A percentile compares a stretch with the other conserved stretches of the same genome.
These are phyloP conservation scores for Ahaetulla prasina DNA, from an alignment of 2,113 vertebrate genomes.

Conservation along the genomic window DNA sequence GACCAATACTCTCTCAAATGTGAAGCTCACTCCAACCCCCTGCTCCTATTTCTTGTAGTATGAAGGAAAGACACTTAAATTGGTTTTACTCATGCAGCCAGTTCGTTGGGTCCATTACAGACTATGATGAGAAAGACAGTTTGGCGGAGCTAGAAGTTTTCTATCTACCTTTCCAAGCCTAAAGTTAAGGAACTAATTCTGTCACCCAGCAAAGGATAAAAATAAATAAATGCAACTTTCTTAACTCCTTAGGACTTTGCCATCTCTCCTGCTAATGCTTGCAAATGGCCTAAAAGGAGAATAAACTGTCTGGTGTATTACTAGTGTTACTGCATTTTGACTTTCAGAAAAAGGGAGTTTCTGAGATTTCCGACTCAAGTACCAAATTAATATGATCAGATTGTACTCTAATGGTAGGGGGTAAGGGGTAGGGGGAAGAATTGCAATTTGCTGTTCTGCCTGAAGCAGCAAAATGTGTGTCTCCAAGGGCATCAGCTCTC, in stretches of 20 bases:
- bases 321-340: neutral
- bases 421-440: neutral
- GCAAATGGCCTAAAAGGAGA: neutral
- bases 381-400: neutral
- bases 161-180: neutral
- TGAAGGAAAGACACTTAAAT: neutral
- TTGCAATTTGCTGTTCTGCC: neutral
- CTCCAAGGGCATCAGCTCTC: neutral
- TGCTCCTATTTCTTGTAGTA: neutral
- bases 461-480: neutral
- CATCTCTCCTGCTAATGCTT: neutral
- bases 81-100: neutral
- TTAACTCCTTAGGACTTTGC: neutral
- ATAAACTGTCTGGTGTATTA: neutral
- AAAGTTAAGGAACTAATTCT: neutral
- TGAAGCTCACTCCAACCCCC: neutral
- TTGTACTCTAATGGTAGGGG: neutral
- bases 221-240: neutral
- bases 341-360: neutral
- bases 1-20: neutral
- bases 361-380: neutral
- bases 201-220: neutral
- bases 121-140: neutral
- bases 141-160: neutral
- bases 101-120: neutral